Evolutionary conservation across 2,113 vertebrate genomes (phyloP), one percentile per base, ranked within the genome.

Genomic region (Pelecanus crispus): DNA sequence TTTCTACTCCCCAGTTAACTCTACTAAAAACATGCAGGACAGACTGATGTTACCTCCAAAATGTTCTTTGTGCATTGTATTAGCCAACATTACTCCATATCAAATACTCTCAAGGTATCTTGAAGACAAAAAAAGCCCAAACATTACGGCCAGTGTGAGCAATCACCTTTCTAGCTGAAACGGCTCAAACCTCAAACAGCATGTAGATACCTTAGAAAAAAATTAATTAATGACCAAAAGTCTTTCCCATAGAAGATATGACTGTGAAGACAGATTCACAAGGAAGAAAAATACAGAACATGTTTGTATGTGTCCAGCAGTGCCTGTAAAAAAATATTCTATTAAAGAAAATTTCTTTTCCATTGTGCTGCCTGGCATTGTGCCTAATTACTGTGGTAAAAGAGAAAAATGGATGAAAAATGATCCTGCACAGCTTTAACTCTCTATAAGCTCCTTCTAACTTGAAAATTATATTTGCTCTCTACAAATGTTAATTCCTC

Each of bases 371-470:
- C 31, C 89, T 96, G 95, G 97, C 91, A 88, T 29, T 36, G 31
- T 93, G 89, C 88, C 93, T 94, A 96, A 97, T 96, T 83, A 85
- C 53, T 63, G n/a, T 94, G 80, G 55, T 42, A 55, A 53, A 92
- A 71, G 71, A 52, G 53, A 90, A 50, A 88, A 89, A 59, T 36
- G 56, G 32, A 85, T 81, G 71, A 93, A 90, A 90, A 93, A 80
- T 44, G 7, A 84, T 72, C 36, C 36, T 63, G 86, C 36, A 45
- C 9, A 70, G 78, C 86, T 87, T 95, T 78, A 93, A 65, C n/a
- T 74, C 85, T 71, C 44, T 62, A 24, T 52, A 92, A 94, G 38
- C 47, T 66, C 63, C 62, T 88, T 67, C 42, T 81, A 77, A 79
- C 63, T 91, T 56, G 56, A 78, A 91, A 91, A 91, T 81, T 71